Conservation (phyloP, 2,113 vertebrate genomes). For the Hippocampus barbouri region DNA sequence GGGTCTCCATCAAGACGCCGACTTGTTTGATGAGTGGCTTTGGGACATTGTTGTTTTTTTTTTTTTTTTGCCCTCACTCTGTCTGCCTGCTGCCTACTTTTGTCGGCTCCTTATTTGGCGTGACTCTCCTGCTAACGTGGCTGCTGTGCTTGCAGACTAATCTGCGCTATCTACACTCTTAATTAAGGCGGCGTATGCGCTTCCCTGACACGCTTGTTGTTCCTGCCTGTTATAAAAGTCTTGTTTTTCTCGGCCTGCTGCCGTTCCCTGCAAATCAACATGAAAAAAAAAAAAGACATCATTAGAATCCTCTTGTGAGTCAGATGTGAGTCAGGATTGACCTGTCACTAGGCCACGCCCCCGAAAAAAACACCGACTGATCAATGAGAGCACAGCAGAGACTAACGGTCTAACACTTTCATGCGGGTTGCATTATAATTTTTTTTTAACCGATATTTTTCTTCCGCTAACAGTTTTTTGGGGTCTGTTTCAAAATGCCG, state of each 20-base stretch:
- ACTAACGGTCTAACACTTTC: not conserved
- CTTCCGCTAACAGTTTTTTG: not conserved
- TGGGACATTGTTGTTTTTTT: conserved; percentile 61
- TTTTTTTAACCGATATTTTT: not conserved
- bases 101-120: conserved; percentile 63
- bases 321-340: not conserved
- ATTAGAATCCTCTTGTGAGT: not conserved
- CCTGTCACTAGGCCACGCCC: not conserved
- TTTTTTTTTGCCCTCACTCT: conserved; percentile 50
- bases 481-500: not conserved
- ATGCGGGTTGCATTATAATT: too few species aligned
- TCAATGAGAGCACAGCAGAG: not conserved
- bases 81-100: conserved; percentile 63
- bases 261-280: conserved; percentile 17
- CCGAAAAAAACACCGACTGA: not conserved
- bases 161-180: conserved; percentile 62
- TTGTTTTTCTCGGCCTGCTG: conserved; percentile 35
- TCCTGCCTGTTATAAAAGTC: conserved; percentile 25
- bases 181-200: conserved; percentile 56
- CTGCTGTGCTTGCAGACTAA: conserved; percentile 64
- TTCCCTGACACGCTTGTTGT: conserved; percentile 61
- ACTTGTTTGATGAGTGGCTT: conserved; percentile 78
- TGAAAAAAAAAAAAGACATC: conserved; percentile 13
- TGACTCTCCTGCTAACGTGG: conserved; percentile 58
- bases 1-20: conserved; percentile 71